Conservation (phyloP, 2,113 vertebrate species). For the Mastomys coucha region DNA sequence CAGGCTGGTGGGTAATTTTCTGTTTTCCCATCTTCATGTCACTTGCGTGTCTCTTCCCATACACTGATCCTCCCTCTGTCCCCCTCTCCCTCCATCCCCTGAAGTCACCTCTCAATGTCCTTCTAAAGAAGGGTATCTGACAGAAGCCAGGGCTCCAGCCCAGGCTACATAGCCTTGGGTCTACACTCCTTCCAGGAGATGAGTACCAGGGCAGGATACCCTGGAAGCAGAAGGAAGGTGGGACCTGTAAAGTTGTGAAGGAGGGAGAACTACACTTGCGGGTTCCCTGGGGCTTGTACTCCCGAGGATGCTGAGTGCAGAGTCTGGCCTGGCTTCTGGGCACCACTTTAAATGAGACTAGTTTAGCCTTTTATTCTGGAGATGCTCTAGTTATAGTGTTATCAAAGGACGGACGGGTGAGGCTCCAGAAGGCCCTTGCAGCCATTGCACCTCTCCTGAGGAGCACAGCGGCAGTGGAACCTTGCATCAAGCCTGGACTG, state of each 20-base stretch:
- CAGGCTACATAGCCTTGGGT: not conserved
- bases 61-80: rapidly evolving
- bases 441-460: not conserved
- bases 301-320: not conserved
- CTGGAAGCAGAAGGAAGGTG: not conserved
- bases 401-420: not conserved
- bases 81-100: too few species aligned
- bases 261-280: not conserved
- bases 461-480: not conserved
- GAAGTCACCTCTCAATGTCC: not conserved
- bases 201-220: not conserved
- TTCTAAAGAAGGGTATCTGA: not conserved
- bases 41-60: not conserved
- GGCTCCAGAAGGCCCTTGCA: not conserved
- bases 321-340: not conserved
- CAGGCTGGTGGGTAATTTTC: not conserved
- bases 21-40: not conserved
- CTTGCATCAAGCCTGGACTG: not conserved
- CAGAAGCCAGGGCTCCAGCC: not conserved
- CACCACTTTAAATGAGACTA: not conserved
- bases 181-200: not conserved
- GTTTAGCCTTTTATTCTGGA: not conserved
- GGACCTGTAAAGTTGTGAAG: not conserved
- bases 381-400: not conserved
- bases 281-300: not conserved